Percentiles rank a stretch among this genome's conserved stretches.
phyloP scores from a whole-genome alignment of 2,113 vertebrate species.

The Cyphomyrus discorhynchus region DNA sequence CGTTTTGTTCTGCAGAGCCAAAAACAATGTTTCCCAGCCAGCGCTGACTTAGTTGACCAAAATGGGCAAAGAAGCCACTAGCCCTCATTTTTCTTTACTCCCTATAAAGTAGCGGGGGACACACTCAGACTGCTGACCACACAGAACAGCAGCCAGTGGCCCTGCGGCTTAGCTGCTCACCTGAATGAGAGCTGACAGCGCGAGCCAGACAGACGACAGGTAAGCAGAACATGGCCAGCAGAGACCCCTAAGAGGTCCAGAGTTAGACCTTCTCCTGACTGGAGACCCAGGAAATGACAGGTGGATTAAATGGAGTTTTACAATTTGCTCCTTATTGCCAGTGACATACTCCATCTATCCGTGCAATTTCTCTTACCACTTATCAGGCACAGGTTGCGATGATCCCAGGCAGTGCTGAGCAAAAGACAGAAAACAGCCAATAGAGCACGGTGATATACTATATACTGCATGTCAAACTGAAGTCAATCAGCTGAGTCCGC shows the following conservation, averaged over 20 bases:
- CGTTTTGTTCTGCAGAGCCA: not conserved
- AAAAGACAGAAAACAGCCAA: not conserved
- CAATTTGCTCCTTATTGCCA: not conserved
- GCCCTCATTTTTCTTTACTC: not conserved
- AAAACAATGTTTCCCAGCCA: not conserved
- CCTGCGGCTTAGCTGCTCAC: not conserved
- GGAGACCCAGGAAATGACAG: not conserved
- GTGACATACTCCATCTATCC: not conserved
- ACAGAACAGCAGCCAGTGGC: not conserved
- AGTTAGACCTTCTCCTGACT: not conserved
- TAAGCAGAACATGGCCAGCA: not conserved
- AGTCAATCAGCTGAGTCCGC: not conserved
- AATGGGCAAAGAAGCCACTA: not conserved
- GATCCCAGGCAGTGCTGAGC: not conserved
- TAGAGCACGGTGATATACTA: not conserved
- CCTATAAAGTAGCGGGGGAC: not conserved
- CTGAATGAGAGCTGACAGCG: conserved; percentile 14
- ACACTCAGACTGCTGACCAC: not conserved
- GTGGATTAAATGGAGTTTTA: not conserved
- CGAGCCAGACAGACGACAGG: not conserved
- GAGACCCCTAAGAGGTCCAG: not conserved
- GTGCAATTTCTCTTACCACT: not conserved
- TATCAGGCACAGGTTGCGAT: not conserved
- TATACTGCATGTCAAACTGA: not conserved
- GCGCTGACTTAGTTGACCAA: not conserved